Conservation (phyloP, 2,797 vertebrate genomes). For the Leucoraja ocellata region DNA sequence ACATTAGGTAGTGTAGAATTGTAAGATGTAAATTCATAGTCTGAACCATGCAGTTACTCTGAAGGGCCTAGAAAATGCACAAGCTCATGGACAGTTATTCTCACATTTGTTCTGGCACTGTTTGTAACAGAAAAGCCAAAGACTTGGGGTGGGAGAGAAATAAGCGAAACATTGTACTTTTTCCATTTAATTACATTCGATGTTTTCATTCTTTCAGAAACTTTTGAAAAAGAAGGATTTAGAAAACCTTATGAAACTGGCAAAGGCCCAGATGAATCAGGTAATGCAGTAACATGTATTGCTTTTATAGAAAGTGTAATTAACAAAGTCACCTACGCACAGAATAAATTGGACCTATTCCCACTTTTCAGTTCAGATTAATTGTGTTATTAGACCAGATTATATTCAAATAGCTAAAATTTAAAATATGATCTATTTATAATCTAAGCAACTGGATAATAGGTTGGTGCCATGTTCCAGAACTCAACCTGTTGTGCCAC, state of each 20-base stretch:
- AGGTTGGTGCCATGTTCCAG: not conserved
- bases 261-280: conserved; percentile 73
- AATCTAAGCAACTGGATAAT: not conserved
- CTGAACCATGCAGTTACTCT: not conserved
- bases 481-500: not conserved
- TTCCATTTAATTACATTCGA: not conserved
- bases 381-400: not conserved
- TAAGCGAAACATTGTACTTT: not conserved
- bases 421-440: not conserved
- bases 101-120: not conserved
- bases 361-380: not conserved
- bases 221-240: conserved; percentile 72
- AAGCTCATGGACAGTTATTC: not conserved
- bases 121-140: not conserved
- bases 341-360: not conserved
- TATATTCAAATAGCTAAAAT: not conserved
- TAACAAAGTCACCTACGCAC: not conserved
- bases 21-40: not conserved
- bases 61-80: not conserved
- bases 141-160: not conserved
- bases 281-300: conserved; percentile 52
- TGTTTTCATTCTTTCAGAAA: conserved; percentile 57
- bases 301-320: not conserved
- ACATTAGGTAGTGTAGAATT: not conserved
- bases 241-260: conserved; percentile 64